Conservation (phyloP, 2,113 vertebrate genomes). For the Guaruba guarouba region DNA sequence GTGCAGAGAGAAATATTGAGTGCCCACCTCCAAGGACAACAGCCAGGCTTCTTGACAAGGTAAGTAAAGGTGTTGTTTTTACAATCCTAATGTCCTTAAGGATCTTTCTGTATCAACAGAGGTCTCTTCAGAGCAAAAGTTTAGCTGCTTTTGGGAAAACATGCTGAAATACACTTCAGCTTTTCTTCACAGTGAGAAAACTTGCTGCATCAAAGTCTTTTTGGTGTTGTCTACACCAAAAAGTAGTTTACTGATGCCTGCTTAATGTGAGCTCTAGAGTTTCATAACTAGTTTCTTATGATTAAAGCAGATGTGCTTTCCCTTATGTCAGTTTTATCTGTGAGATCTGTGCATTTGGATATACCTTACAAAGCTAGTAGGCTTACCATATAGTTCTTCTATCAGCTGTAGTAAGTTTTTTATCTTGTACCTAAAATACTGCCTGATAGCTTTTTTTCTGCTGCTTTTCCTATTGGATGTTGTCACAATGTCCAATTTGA, state of each 20-base stretch:
- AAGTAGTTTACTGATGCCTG: not conserved
- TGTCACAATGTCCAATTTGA: not conserved
- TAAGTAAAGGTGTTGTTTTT: slow-evolving; percentile 39
- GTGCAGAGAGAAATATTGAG: slow-evolving; percentile 85
- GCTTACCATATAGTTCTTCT: not conserved
- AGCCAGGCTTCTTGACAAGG: slow-evolving; percentile 95
- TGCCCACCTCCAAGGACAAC: slow-evolving; percentile 92
- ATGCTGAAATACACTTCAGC: not conserved
- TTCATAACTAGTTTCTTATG: not conserved
- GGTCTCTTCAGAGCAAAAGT: not conserved
- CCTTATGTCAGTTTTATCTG: not conserved
- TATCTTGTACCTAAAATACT: not conserved
- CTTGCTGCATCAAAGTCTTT: not conserved
- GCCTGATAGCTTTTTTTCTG: not conserved
- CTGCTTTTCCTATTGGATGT: not conserved
- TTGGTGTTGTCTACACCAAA: not conserved
- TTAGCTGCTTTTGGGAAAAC: not conserved
- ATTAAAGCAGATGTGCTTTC: not conserved
- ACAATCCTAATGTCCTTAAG: not conserved
- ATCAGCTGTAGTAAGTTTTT: not conserved
- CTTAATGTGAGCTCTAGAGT: not conserved
- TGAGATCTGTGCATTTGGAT: not conserved
- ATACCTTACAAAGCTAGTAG: not conserved
- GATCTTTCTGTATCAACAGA: not conserved
- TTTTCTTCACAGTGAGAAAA: not conserved